These are phyloP conservation scores for Odocoileus hemionus DNA, from an alignment of 2,113 vertebrate species.

Conservation along the genomic window DNA sequence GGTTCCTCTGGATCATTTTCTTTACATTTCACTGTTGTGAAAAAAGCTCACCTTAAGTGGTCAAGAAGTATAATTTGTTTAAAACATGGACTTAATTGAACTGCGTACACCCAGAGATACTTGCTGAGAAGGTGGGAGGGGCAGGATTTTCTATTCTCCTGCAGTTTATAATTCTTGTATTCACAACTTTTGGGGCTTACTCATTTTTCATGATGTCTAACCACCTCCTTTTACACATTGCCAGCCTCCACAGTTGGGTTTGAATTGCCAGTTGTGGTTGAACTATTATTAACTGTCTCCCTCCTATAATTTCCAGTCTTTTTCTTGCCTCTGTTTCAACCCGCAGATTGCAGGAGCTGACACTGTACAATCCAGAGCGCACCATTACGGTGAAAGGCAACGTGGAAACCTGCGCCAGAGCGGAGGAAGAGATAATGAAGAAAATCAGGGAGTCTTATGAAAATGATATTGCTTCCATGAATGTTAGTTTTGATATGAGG, in stretches of 20 bases:
- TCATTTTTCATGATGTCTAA: not conserved
- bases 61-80: not conserved
- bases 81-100: not conserved
- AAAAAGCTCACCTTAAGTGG: not conserved
- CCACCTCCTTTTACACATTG: not conserved
- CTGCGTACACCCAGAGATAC: not conserved
- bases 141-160: not conserved
- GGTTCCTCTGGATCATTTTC: not conserved
- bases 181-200: not conserved
- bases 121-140: not conserved
- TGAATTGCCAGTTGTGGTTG: conserved; percentile 22
- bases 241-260: not conserved
- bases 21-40: not conserved
- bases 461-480: conserved; percentile 98
- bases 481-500: conserved; percentile 84
- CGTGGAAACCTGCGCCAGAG: conserved; percentile 90
- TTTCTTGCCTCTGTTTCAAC: conserved; percentile 34
- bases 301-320: conserved; percentile 43
- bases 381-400: conserved; percentile 95
- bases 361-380: conserved; percentile 96
- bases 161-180: not conserved
- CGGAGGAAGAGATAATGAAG: conserved; percentile 98
- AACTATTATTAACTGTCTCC: not conserved
- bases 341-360: conserved; percentile 94
- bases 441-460: conserved; percentile 97